These are phyloP conservation scores for Tromatobia lineatoria DNA, from an alignment of 2,888 invertebrate species.

Conservation along the genomic window DNA sequence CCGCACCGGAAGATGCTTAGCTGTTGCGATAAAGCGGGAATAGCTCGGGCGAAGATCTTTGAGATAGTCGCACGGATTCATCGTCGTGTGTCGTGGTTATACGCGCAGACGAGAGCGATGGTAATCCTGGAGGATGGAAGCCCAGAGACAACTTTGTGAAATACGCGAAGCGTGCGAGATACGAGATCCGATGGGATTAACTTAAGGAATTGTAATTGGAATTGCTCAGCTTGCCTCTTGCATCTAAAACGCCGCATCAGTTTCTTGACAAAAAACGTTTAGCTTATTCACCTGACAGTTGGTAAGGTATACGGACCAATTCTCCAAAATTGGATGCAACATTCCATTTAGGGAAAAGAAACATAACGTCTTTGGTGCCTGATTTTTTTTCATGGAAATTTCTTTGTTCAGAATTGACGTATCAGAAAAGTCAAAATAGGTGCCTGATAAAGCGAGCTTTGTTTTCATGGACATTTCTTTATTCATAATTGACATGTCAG, in stretches of 20 bases:
- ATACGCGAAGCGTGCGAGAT: constrained; percentile 20
- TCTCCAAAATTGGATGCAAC: no score
- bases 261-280: not conserved
- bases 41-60: constrained; percentile 33
- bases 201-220: constrained; percentile 56
- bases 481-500: no score
- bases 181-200: constrained; percentile 46
- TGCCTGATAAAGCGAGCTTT: no score
- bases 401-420: no score
- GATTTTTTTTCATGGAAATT: no score
- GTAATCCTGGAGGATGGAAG: constrained; percentile 8
- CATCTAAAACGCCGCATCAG: not conserved
- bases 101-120: constrained; percentile 6
- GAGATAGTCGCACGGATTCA: constrained; percentile 22
- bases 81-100: constrained; percentile 16
- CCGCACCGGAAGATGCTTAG: not conserved
- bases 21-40: constrained; percentile 42
- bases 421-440: no score
- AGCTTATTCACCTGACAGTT: no score
- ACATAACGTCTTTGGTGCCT: no score
- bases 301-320: no score
- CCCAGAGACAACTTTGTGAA: constrained; percentile 15
- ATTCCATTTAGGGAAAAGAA: no score
- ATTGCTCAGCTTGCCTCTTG: constrained; percentile 29
- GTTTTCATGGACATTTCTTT: no score